Evolutionary conservation across 2,888 invertebrate species (phyloP), one percentile per base, ranked within the genome.

Genomic region (Salpingus planirostris): DNA sequence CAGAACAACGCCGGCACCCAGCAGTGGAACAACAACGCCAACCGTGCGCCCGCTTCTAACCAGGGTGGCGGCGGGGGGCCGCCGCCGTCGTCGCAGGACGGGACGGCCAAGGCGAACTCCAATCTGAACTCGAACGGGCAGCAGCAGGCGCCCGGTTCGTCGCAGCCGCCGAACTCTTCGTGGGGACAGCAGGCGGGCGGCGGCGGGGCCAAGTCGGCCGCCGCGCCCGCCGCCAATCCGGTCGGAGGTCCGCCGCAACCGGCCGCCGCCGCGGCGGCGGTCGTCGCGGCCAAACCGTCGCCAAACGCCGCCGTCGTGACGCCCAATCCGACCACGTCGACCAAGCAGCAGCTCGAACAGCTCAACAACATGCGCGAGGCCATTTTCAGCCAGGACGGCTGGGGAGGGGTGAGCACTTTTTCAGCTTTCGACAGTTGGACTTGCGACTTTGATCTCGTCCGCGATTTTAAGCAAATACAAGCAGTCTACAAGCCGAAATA

Each of bases 281-380:
- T 39, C 14, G 15, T 35, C 6, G 23, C 44, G 14, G 29, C 4
- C 15, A 38, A 38, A 35, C 30, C 31, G 29, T 33, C 31, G 29
- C 36, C 22, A 21, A 34, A 15, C 21, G 28, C 43, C 28, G 27
- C 39, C 27, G 24, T 40, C 8, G 15, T 40, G 14, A 21, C 42
- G 7, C 46, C 40, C 26, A 46, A 46, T 33, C 62, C 73, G 26
- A 73, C 76, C 42, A 78, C 75, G 50, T 77, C 82, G 39, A 84
- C 87, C 35, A 86, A 87, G 66, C 76, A 80, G 56, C 81, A 83
- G 62, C 75, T 90, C 47, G 89, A 90, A 68, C 88, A 89, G 66
- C 73, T 90, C 43, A 89, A 84, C 65, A 86, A 81, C 39, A 89
- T 91, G 87, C 75, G 90, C 42, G 90, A 91, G 65, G 87, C 89